phyloP scores from a whole-genome alignment of 2,797 vertebrate species.

The Manis crassicaudata region DNA sequence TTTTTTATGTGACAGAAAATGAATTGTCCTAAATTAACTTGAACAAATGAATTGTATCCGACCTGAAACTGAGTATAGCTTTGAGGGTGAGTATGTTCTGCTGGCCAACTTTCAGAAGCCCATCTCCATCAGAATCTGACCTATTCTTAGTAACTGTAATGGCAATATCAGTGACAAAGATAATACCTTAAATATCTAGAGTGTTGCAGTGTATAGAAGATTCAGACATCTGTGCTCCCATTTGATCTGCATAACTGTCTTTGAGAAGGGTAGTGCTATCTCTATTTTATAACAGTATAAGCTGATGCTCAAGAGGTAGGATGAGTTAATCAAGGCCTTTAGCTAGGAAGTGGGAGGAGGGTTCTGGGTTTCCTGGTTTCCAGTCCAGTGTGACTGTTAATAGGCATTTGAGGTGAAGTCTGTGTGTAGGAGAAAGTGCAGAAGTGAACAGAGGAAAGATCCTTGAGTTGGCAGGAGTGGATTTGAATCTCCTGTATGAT shows the following conservation, averaged over 20 bases:
- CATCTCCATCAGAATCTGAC: not conserved
- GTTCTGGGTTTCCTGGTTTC: not conserved
- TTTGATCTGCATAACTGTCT: not conserved
- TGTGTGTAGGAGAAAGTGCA: not conserved
- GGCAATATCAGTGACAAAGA: not conserved
- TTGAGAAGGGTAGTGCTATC: not conserved
- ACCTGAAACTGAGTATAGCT: not conserved
- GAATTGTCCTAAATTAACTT: not conserved
- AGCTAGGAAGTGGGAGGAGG: not conserved
- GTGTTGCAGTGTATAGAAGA: not conserved
- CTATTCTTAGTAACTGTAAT: not conserved
- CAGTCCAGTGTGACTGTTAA: not conserved
- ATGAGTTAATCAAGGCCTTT: not conserved
- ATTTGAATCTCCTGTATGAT: not conserved
- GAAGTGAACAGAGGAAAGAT: not conserved
- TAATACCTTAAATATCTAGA: not conserved
- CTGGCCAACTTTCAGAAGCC: constrained; percentile 28
- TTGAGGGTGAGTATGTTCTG: not conserved
- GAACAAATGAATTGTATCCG: not conserved
- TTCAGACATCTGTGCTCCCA: not conserved
- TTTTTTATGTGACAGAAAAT: not conserved
- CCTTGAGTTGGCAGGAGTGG: not conserved
- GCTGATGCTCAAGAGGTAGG: not conserved
- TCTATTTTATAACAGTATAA: not conserved
- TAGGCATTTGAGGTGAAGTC: not conserved